A percentile compares a stretch with the other conserved stretches of the same genome.
These are phyloP conservation scores for Tupiocoris notatus DNA, from an alignment of 2,888 invertebrate species.

Conservation along the genomic window DNA sequence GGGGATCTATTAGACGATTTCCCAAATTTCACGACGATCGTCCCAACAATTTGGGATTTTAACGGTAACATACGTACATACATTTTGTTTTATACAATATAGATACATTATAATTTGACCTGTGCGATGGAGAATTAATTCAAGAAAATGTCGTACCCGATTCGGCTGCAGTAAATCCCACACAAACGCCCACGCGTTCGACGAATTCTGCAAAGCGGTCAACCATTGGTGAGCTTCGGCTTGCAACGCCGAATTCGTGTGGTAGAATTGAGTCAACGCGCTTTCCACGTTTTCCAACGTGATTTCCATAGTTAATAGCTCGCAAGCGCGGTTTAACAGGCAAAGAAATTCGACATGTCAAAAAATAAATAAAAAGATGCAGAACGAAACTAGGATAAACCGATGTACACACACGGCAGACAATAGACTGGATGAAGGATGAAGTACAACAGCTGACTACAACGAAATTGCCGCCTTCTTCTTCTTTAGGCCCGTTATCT, in stretches of 20 bases:
- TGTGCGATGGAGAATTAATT: background rate
- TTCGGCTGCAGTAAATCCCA: constrained; percentile 82
- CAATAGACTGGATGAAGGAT: no score
- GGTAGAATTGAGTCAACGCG: constrained; percentile 68
- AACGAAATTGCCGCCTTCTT: no score
- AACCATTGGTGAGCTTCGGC: constrained; percentile 83
- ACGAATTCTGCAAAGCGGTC: constrained; percentile 77
- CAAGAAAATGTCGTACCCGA: constrained; percentile 62
- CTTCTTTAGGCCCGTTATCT: no score
- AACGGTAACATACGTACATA: background rate
- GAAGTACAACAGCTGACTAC: no score
- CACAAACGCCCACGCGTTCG: constrained; percentile 88
- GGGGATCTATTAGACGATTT: no score
- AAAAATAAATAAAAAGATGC: no score
- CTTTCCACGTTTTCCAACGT: constrained; percentile 63
- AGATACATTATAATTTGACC: background rate
- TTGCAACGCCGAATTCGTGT: constrained; percentile 61
- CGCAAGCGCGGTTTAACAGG: no score
- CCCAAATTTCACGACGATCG: background rate
- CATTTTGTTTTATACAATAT: background rate
- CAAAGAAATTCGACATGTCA: no score
- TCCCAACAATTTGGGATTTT: background rate
- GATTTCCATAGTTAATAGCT: constrained; percentile 48
- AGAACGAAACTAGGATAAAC: no score
- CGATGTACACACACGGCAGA: no score